Evolutionary conservation across 2,888 invertebrate genomes (phyloP).

Genomic region (Hoplodrina blanda): DNA sequence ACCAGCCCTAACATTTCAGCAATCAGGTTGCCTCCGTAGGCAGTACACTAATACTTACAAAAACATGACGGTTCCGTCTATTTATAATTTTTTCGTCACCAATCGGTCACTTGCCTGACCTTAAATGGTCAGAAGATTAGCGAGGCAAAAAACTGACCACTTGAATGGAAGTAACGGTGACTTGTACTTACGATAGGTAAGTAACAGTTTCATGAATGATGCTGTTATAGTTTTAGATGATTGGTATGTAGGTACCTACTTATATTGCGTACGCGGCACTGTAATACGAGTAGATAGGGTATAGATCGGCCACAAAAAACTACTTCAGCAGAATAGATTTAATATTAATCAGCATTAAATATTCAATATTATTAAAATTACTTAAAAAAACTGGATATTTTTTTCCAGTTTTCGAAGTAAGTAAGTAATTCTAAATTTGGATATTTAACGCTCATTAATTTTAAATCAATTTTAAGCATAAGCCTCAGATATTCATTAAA

Average conservation of each 20-base stretch:
- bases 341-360: no score
- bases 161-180: conserved; percentile 49
- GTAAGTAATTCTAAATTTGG: no score
- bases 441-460: no score
- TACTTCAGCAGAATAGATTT: no score
- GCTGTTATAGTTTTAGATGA: conserved; percentile 28
- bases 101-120: conserved; percentile 42
- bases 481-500: no score
- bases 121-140: conserved; percentile 53
- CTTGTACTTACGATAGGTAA: conserved; percentile 8
- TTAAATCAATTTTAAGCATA: no score
- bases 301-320: no score
- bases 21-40: conserved; percentile 9
- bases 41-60: conserved; percentile 25
- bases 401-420: no score
- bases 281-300: no score
- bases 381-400: no score
- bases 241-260: no score
- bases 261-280: background rate
- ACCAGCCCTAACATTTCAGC: conserved; percentile 8
- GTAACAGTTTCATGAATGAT: conserved; percentile 32
- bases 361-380: no score
- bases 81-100: conserved; percentile 59
- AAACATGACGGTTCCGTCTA: conserved; percentile 56
- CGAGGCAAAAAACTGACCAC: conserved; percentile 46